Base-by-base conservation (phyloP, 2,113 vertebrate species). In the Brienomyrus longianalis region DNA sequence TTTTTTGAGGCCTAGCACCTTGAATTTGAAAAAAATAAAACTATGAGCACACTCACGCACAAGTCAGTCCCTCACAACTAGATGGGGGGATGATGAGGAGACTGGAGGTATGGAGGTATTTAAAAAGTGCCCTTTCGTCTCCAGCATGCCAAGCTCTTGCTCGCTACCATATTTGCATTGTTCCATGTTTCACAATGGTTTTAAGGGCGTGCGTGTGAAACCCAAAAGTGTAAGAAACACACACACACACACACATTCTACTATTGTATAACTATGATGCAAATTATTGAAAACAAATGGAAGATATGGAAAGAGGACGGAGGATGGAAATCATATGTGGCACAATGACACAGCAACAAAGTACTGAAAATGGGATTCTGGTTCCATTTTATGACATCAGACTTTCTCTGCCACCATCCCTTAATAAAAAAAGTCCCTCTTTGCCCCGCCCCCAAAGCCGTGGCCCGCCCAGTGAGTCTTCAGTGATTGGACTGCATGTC, bases 271-370 rank as follows among this genome's bases (percentile, higher is more conserved):
- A 56, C 54, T 56, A 56, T 56, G 54, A 56, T 56, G 3, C 1
- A 27, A 31, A 84, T 48, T 86, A 86, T 31, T 50, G 47, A 51
- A 86, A 86, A 86, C n/a, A 86, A 86, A 86, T 86, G 83, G 45
- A 50, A 86, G 45, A 86, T n/a, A 51, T 31, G 83, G 83, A 31
- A 86, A 51, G 9, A 86, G n/a, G 83, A 43, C 43, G 3, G 19
- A 15, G 27, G n/a, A 84, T 0, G 39, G 83, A 84, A 84, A 50
- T 84, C 21, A 59, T 21, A n/a, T 11, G 3, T 66, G 9, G 62
- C n/a, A 66, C n/a, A 70, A 27, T 70, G 62, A 31, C 83, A 85
- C 83, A 50, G 23, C 47, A 51, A 86, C n/a, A 27, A 13, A 17
- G 27, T 27, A 13, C 48, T 51, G 45, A 23, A 19, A 21, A 84